Evolutionary conservation across 1,140 invertebrate genomes (phyloP), one percentile per base, ranked within the genome.

Genomic region (Nixonia krombeini): DNA sequence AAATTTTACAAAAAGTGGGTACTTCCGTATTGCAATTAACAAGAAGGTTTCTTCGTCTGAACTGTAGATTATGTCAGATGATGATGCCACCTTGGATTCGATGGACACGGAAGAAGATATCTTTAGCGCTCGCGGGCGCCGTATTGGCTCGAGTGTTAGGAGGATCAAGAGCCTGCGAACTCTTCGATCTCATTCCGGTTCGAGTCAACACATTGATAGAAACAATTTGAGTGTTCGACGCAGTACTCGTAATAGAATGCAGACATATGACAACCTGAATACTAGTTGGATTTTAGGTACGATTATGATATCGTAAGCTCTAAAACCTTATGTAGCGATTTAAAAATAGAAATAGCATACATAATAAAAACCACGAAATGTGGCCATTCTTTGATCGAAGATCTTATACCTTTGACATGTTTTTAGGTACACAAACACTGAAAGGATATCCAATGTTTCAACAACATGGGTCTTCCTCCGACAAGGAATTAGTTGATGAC

Each of bases 201-300:
- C 73, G 33, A 70, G 64, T 56, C 66, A 72, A 7, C 76, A 78
- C 53, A 64, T 80, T 49, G 72, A 78, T 62, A 74, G 74, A 64
- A 83, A 78, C 62, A 80, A 77, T 65, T 67, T 70, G 49, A 83
- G 80, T 40, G 84, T 89, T 21, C 81, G 89, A 10, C 85, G 89
- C 31, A 89, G 87, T 66, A 89, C 86, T 47, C 81, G 90, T 53
- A 86, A 88, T 63, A 85, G 85, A 74, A 87, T 87, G 73, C 80
- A 87, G 37, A 81, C 87, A 63, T 88, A 86, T 75, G 86, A 86
- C 73, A 86, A 84, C 70, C 83, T 87, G 26, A 86, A 85, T 73
- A 85, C 85, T 58, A 86, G 83, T 47, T 88, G 88, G 88, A 85
- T 88, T 70, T 76, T 86, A 74, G 85, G 84, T 85, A 79, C 53